A percentile compares a stretch with the other conserved stretches of the same genome.
Evolutionary conservation across 2,888 invertebrate genomes (phyloP).

Genomic region (Mechanitis mazaeus): DNA sequence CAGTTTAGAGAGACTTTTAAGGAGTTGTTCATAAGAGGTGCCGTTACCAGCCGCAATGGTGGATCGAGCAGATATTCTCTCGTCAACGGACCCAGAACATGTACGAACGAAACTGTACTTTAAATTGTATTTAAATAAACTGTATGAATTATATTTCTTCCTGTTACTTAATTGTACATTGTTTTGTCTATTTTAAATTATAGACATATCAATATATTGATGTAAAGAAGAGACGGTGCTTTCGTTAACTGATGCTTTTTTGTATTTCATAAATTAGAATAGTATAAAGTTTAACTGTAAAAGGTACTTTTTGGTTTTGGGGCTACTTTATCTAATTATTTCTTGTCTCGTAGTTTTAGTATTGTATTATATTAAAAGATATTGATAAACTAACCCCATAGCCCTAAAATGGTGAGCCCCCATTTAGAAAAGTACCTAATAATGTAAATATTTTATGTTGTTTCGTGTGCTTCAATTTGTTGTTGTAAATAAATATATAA

Average conservation of each 20-base stretch:
- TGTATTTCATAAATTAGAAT: conserved; percentile 9
- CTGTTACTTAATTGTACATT: conserved; percentile 28
- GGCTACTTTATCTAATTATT: conserved; percentile 47
- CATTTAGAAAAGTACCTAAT: conserved; percentile 60
- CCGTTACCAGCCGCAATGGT: conserved; percentile 78
- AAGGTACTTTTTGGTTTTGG: conserved; percentile 57
- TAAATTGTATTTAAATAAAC: conserved; percentile 46
- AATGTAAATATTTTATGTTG: conserved; percentile 19
- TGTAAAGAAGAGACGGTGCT: conserved; percentile 12
- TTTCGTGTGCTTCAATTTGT: conserved; percentile 15
- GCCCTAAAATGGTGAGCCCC: conserved; percentile 68
- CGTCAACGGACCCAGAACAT: conserved; percentile 88
- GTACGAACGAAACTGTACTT: conserved; percentile 89
- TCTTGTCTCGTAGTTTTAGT: conserved; percentile 24
- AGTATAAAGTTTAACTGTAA: conserved; percentile 8
- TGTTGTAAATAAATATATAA: conserved; percentile 32
- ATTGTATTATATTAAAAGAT: conserved; percentile 24
- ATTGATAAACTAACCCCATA: conserved; percentile 47
- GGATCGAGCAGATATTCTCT: conserved; percentile 87
- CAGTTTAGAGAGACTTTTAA: conserved; percentile 96
- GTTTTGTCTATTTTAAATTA: conserved; percentile 35
- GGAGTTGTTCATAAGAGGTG: conserved; percentile 83
- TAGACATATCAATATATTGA: conserved; percentile 42
- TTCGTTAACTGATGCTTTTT: conserved; percentile 7
- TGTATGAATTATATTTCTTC: conserved; percentile 2